phyloP scores from a whole-genome alignment of 2,888 invertebrate species.

The Platynereis dumerilii region DNA sequence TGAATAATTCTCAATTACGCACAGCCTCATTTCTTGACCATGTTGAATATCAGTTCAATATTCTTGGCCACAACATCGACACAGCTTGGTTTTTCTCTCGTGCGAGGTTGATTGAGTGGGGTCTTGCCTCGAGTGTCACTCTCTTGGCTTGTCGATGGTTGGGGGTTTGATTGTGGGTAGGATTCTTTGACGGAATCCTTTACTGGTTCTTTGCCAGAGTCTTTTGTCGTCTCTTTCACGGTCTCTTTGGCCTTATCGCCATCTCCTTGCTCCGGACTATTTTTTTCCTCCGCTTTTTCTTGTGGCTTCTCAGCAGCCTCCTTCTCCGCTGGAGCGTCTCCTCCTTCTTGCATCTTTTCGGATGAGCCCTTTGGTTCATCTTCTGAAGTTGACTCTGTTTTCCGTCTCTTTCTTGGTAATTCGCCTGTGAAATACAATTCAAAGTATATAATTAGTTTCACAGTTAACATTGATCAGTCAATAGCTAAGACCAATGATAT shows the following conservation, averaged over 20 bases:
- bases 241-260: not conserved
- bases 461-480: no score
- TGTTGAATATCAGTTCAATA: conserved; percentile 46
- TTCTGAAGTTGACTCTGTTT: conserved; percentile 20
- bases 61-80: conserved; percentile 51
- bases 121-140: no score
- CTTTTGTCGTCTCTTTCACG: not conserved
- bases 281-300: not conserved
- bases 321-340: not conserved
- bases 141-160: no score
- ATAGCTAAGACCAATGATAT: no score
- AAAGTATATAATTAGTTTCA: not conserved
- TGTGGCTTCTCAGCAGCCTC: no score
- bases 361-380: not conserved
- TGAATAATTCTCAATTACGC: no score
- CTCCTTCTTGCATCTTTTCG: not conserved
- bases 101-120: no score
- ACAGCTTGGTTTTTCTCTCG: conserved; percentile 43
- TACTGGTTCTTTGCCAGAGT: not conserved
- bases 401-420: conserved; percentile 21
- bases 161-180: no score
- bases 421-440: not conserved
- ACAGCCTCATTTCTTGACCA: conserved; percentile 27
- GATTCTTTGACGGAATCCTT: no score
- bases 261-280: not conserved